A percentile compares a stretch with the other conserved stretches of the same genome.
Conservation (phyloP, 2,888 invertebrate species). For the Geophilus truncorum region DNA sequence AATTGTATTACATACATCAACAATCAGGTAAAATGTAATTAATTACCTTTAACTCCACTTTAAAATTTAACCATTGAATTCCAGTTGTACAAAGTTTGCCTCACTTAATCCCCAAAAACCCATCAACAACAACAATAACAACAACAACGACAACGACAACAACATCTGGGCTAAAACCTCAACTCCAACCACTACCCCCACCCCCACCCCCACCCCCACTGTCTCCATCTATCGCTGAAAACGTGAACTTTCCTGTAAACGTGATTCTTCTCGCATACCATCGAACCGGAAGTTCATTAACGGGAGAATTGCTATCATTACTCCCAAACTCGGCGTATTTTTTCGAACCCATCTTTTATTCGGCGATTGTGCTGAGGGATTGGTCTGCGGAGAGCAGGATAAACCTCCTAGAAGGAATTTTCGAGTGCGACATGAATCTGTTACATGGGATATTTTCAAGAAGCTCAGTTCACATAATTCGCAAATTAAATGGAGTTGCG, state of each 20-base stretch:
- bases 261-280: slow-evolving; percentile 34
- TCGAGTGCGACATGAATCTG: slow-evolving; percentile 4
- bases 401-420: not conserved
- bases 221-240: not conserved
- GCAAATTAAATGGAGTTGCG: not conserved
- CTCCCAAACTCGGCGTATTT: slow-evolving; percentile 22
- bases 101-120: not conserved
- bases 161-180: too few species aligned
- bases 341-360: slow-evolving; percentile 32
- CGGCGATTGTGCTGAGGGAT: not conserved
- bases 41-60: too few species aligned
- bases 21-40: not conserved
- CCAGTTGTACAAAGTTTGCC: too few species aligned
- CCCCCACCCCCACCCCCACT: too few species aligned
- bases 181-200: too few species aligned
- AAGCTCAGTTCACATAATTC: not conserved
- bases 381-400: not conserved
- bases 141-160: not conserved
- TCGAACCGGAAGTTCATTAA: slow-evolving; percentile 33
- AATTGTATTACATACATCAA: not conserved
- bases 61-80: too few species aligned
- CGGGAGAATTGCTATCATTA: slow-evolving; percentile 31
- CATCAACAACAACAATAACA: not conserved
- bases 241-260: not conserved
- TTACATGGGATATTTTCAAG: not conserved